Conservation (phyloP, 2,888 invertebrate genomes). For the Drosophila antonietae region DNA sequence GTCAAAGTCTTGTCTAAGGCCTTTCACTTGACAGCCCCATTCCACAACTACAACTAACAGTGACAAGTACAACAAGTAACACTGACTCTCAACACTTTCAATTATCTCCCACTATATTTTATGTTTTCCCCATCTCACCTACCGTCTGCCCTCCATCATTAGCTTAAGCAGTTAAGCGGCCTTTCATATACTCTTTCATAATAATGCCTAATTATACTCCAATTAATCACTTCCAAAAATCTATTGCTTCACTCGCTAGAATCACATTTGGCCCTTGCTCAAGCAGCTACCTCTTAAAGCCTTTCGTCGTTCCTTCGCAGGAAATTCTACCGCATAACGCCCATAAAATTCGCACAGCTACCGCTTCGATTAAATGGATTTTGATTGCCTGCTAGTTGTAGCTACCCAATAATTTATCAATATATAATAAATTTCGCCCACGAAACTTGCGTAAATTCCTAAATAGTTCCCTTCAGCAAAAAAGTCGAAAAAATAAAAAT, state of each 20-base stretch:
- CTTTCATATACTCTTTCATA: background rate
- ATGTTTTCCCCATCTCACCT: background rate
- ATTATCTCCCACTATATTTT: background rate
- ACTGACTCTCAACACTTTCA: background rate
- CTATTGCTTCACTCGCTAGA: background rate
- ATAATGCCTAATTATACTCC: background rate
- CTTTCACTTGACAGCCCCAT: background rate
- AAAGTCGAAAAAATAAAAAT: background rate
- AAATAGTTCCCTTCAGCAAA: slow-evolving; percentile 24
- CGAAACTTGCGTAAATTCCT: slow-evolving; percentile 41
- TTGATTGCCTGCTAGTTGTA: slow-evolving; percentile 56
- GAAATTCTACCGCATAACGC: slow-evolving; percentile 15
- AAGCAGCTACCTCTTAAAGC: slow-evolving; percentile 1
- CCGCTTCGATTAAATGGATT: slow-evolving; percentile 51
- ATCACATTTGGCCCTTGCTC: slow-evolving; percentile 1
- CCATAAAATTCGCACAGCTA: slow-evolving; percentile 20
- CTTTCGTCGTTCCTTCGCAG: background rate
- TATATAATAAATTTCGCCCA: slow-evolving; percentile 56
- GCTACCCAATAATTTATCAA: slow-evolving; percentile 54
- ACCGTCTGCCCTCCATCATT: background rate
- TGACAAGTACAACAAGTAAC: too few species aligned
- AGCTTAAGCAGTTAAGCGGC: background rate
- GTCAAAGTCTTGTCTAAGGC: background rate
- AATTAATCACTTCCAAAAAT: slow-evolving; percentile 3
- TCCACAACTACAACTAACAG: too few species aligned